Conservation (phyloP, 2,888 invertebrate genomes). For the Xestia ashworthii region DNA sequence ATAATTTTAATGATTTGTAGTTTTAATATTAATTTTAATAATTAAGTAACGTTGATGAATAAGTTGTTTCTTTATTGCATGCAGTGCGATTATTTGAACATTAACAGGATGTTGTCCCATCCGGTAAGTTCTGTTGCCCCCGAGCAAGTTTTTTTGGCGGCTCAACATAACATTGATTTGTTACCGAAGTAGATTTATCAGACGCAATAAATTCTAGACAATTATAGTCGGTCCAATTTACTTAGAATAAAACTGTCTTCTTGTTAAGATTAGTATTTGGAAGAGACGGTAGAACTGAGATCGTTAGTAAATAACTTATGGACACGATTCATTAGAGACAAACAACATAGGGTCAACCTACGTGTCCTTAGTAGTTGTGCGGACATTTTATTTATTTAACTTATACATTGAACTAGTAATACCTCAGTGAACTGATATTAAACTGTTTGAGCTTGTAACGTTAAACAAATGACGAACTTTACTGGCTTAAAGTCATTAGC, state of each 20-base stretch:
- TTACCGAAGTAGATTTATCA: conserved; percentile 43
- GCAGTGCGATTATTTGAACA: conserved; percentile 34
- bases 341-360: neutral
- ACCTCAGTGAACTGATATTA: too few relatives aligned
- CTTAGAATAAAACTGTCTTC: conserved; percentile 9
- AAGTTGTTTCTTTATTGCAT: conserved; percentile 43
- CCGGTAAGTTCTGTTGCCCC: conserved; percentile 58
- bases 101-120: conserved; percentile 62
- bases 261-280: conserved; percentile 1
- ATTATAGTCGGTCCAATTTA: conserved; percentile 29
- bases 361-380: neutral
- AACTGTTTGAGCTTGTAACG: conserved; percentile 11
- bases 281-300: neutral
- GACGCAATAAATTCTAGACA: conserved; percentile 43
- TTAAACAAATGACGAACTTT: conserved; percentile 17
- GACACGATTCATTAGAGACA: conserved; percentile 8
- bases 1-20: conserved; percentile 20
- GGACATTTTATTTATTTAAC: neutral
- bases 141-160: conserved; percentile 43
- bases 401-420: too few relatives aligned
- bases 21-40: neutral
- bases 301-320: neutral
- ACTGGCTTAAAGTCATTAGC: conserved; percentile 6
- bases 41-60: conserved; percentile 33
- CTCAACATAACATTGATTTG: conserved; percentile 37